Evolutionary conservation across 2,113 vertebrate species (phyloP).

Genomic region (Camelus bactrianus): DNA sequence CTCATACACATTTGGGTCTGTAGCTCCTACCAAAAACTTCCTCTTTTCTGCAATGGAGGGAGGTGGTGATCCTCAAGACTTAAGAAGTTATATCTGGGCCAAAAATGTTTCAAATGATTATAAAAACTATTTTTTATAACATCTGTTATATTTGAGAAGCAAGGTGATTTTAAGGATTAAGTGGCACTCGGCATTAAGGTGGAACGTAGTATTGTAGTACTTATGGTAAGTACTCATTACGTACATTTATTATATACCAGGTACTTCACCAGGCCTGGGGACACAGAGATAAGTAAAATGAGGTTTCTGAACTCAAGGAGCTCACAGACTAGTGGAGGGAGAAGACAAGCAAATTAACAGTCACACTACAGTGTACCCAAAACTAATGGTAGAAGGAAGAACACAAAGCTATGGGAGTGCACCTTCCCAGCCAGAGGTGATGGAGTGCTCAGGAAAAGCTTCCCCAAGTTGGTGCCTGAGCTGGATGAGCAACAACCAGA

Average conservation of each 20-base stretch:
- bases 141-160: constrained; percentile 5
- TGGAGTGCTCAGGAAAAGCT: neutral
- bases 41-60: neutral
- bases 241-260: neutral
- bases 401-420: neutral
- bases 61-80: neutral
- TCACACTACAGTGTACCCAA: neutral
- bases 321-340: neutral
- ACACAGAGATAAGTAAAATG: neutral
- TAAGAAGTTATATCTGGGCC: neutral
- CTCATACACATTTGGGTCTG: neutral
- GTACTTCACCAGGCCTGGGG: neutral
- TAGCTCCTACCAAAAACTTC: neutral
- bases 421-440: neutral
- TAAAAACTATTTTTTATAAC: neutral
- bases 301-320: neutral
- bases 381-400: neutral
- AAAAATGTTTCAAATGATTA: neutral
- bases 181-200: neutral
- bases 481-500: neutral
- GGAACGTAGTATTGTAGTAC: neutral
- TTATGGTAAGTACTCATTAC: neutral
- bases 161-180: neutral
- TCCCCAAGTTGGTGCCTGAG: neutral
- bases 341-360: neutral